phyloP scores from a whole-genome alignment of 2,888 invertebrate species.

The Archips xylosteana region DNA sequence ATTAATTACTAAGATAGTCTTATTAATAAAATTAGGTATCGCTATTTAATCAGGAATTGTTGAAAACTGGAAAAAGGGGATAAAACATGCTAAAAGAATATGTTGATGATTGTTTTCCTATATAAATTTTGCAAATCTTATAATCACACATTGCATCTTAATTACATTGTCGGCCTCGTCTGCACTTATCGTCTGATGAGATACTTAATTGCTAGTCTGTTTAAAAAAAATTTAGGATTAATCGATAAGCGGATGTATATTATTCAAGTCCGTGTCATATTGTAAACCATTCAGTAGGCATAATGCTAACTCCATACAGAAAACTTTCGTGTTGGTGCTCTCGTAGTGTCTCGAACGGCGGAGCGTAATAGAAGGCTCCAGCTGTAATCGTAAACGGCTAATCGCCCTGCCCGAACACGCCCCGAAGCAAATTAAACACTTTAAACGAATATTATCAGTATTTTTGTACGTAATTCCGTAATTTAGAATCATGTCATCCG shows the following conservation, averaged over 20 bases:
- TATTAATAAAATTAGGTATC: slow-evolving; percentile 9
- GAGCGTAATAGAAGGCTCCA: neutral
- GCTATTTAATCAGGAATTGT: neutral
- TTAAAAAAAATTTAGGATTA: no score
- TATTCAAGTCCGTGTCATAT: no score
- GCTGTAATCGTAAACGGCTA: slow-evolving; percentile 17
- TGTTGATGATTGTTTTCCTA: no score
- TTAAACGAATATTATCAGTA: slow-evolving; percentile 23
- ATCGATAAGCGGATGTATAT: no score
- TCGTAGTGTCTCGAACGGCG: neutral
- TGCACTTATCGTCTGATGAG: no score
- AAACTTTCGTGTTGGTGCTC: neutral
- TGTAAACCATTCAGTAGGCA: neutral
- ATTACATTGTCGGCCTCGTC: no score
- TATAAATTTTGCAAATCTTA: no score
- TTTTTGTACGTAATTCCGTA: slow-evolving; percentile 43
- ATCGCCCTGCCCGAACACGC: slow-evolving; percentile 9
- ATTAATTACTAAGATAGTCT: neutral
- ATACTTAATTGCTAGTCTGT: no score
- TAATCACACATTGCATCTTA: no score
- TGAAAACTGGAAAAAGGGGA: neutral
- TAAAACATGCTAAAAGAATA: neutral
- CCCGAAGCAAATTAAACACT: slow-evolving; percentile 26
- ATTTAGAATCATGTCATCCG: slow-evolving; percentile 51
- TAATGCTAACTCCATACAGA: neutral